These are phyloP conservation scores for Heteromurus nitidus DNA, from an alignment of 2,888 invertebrate genomes.

Conservation along the genomic window DNA sequence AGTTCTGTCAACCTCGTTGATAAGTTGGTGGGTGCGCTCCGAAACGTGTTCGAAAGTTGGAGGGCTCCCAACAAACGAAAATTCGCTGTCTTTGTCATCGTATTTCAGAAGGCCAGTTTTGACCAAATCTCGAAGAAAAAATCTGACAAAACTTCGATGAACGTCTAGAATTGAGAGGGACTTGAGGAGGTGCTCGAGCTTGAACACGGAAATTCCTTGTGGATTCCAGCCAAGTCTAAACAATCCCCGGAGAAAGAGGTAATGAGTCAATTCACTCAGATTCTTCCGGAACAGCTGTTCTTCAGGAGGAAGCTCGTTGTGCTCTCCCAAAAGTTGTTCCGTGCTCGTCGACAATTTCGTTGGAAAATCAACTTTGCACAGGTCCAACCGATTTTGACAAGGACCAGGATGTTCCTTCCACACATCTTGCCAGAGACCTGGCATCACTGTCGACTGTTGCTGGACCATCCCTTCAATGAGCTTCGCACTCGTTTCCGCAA, in stretches of 20 bases:
- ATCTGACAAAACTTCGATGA: conserved; percentile 2
- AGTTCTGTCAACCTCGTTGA: not conserved
- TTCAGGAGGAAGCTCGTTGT: not conserved
- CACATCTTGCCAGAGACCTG: conserved; percentile 37
- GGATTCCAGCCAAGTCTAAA: conserved; percentile 51
- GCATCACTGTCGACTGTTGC: not conserved
- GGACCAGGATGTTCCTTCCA: conserved; percentile 21
- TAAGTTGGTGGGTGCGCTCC: not conserved
- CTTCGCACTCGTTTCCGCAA: conserved; percentile 40
- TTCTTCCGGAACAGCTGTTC: not conserved
- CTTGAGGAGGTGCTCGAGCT: not conserved
- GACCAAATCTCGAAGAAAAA: conserved; percentile 11
- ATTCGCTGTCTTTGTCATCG: not conserved
- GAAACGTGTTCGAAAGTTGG: not conserved
- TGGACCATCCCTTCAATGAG: conserved; percentile 26
- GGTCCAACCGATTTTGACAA: not conserved
- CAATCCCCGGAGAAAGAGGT: conserved; percentile 3
- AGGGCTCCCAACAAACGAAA: not conserved
- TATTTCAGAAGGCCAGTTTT: conserved; percentile 6
- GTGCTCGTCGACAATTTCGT: not conserved
- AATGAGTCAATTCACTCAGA: not conserved
- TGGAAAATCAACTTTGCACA: not conserved
- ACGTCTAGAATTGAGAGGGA: not conserved
- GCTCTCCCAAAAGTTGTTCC: not conserved
- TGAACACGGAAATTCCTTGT: not conserved